A percentile compares a stretch with the other conserved stretches of the same genome.
phyloP scores from a whole-genome alignment of 2,888 invertebrate species.

The Lypha dubia region DNA sequence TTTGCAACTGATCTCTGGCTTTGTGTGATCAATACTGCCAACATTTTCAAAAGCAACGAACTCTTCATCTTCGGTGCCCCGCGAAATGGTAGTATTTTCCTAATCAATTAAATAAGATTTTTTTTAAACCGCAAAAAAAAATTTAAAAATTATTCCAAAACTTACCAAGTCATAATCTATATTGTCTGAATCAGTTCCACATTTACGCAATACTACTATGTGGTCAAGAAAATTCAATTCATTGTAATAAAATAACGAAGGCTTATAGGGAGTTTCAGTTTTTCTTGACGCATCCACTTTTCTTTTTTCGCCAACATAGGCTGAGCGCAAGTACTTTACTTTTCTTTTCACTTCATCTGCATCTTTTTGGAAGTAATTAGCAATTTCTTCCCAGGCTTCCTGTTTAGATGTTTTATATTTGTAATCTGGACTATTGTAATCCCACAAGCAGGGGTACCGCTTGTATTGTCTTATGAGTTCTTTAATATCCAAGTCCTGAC shows the following conservation, averaged over 20 bases:
- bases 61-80: conserved; percentile 16
- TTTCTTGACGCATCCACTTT: conserved; percentile 65
- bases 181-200: not conserved
- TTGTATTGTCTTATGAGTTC: conserved; percentile 63
- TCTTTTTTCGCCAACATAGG: conserved; percentile 71
- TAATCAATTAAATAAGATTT: not conserved
- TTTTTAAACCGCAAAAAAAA: not conserved
- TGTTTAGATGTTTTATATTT: conserved; percentile 60
- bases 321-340: conserved; percentile 72
- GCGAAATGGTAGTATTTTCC: conserved; percentile 21
- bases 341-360: conserved; percentile 68
- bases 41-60: not conserved
- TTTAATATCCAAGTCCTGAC: conserved; percentile 52
- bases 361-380: conserved; percentile 59
- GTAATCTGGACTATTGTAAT: conserved; percentile 59
- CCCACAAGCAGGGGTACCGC: conserved; percentile 71
- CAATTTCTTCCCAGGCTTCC: conserved; percentile 67
- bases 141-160: not conserved
- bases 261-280: conserved; percentile 52
- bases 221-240: conserved; percentile 69
- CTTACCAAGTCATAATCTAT: conserved; percentile 17
- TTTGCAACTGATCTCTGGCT: conserved; percentile 19
- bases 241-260: conserved; percentile 70
- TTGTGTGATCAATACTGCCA: conserved; percentile 16
- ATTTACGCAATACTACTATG: conserved; percentile 64